A percentile compares a stretch with the other conserved stretches of the same genome.
Conservation (phyloP, 2,888 invertebrate genomes). For the Nysson spinosus region DNA sequence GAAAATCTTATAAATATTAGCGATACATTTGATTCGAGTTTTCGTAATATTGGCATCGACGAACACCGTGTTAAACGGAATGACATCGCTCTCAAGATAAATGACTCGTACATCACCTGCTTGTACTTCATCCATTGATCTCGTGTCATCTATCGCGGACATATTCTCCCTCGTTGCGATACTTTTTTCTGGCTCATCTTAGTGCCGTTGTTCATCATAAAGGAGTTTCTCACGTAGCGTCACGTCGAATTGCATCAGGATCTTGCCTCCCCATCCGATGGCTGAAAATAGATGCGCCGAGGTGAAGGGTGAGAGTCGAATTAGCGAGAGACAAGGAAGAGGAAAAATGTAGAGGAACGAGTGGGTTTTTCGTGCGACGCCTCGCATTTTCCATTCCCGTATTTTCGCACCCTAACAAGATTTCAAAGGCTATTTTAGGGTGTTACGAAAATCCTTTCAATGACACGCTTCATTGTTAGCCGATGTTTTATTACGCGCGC, state of each 20-base stretch:
- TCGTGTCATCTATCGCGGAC: conserved; percentile 6
- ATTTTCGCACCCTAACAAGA: conserved; percentile 48
- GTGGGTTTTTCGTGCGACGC: conserved; percentile 37
- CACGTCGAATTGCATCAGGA: conserved; percentile 16
- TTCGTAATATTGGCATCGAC: too few species aligned
- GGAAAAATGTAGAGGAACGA: conserved; percentile 21
- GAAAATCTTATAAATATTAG: too few species aligned
- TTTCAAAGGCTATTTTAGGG: conserved; percentile 45
- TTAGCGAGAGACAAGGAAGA: conserved; percentile 9
- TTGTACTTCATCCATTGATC: conserved; percentile 43
- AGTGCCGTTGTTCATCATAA: conserved; percentile 8
- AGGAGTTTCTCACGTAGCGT: conserved; percentile 14
- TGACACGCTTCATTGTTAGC: conserved; percentile 26
- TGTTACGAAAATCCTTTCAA: conserved; percentile 35
- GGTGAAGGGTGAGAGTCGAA: conserved; percentile 1
- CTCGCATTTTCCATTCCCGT: conserved; percentile 11
- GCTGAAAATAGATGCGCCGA: conserved; percentile 5
- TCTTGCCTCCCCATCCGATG: conserved; percentile 7
- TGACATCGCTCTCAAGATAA: too few species aligned
- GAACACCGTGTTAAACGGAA: too few species aligned
- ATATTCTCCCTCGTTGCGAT: too few species aligned
- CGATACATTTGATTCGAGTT: too few species aligned
- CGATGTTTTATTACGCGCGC: conserved; percentile 12
- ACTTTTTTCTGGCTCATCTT: not conserved
- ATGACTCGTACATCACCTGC: conserved; percentile 25